phyloP scores from a whole-genome alignment of 2,113 vertebrate genomes.

The Narcine bancroftii region DNA sequence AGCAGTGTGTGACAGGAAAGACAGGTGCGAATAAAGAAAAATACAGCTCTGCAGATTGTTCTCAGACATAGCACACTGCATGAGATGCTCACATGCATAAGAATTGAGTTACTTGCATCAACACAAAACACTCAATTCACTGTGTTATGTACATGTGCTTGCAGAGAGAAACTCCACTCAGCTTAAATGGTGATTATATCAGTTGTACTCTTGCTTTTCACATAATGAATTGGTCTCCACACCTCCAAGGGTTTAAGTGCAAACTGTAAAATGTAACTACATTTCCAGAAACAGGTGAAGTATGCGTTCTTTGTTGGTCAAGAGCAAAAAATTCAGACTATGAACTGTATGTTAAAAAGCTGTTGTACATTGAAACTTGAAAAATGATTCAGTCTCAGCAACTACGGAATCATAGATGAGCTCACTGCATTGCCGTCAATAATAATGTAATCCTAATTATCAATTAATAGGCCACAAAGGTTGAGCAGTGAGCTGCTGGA shows the following conservation, averaged over 20 bases:
- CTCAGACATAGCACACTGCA: background rate
- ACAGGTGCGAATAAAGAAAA: constrained; percentile 15
- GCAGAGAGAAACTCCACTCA: background rate
- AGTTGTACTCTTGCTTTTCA: background rate
- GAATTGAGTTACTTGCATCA: background rate
- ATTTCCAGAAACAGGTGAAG: background rate
- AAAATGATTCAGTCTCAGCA: too few relatives aligned
- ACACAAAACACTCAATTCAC: background rate
- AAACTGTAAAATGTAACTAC: background rate
- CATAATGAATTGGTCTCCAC: background rate
- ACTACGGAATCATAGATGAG: background rate
- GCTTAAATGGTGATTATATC: background rate
- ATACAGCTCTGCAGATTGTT: background rate
- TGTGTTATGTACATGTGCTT: too few relatives aligned
- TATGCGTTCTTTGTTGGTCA: background rate
- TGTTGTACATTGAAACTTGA: too few relatives aligned
- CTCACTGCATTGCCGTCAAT: background rate
- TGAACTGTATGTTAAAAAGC: background rate
- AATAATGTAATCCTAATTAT: background rate
- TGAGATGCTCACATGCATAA: background rate
- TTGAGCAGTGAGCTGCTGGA: too few relatives aligned
- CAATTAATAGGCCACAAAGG: too few relatives aligned
- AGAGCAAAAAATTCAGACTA: background rate
- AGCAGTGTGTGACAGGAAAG: constrained; percentile 22
- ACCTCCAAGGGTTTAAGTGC: background rate